Evolutionary conservation across 1,140 invertebrate species (phyloP), one percentile per base, ranked within the genome.

Genomic region (Drosophila rhopaloa): DNA sequence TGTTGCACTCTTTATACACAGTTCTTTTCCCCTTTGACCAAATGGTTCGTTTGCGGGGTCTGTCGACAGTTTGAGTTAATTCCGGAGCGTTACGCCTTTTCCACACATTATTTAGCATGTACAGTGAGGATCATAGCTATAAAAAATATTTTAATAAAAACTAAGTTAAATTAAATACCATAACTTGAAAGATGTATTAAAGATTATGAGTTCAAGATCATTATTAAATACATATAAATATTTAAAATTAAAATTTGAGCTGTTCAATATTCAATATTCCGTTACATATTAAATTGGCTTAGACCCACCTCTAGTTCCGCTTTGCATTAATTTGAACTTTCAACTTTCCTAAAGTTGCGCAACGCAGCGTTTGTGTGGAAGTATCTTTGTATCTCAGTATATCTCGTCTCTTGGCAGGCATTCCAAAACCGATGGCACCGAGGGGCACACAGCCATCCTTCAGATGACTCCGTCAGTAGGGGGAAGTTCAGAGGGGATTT

Each of bases 41-140:
- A 67, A 70, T 47, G 29, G 24, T 43, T 57, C 41, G 27, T 65
- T 65, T 67, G 74, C 51, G 46, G 35, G 35, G 48, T 46, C 76
- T 88, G 83, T 88, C 83, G 71, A 88, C 83, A 83, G 83, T 83
- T 83, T 88, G 72, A 88, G 83, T 82, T 86, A 88, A 86, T 86
- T 86, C 76, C 63, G 70, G 50, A 77, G 63, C 57, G 60, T 53
- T 66, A 63, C 55, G 75, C 71, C 60, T 70, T 76, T 72, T 63
- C 70, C 78, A 76, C 78, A 72, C 67, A 81, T 68, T 54, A 19
- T 27, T 46, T 32, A 53, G n/a, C 14, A 60, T 10, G n/a, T 41
- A 51, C 44, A 35, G 35, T 41, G 35, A 0, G 44, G 27, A 9
- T 29, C 19, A 51, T 16, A 32, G 35, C 41, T 13, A n/a, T 38